Evolutionary conservation across 2,888 invertebrate species (phyloP).

Genomic region (Anaspis maculata): DNA sequence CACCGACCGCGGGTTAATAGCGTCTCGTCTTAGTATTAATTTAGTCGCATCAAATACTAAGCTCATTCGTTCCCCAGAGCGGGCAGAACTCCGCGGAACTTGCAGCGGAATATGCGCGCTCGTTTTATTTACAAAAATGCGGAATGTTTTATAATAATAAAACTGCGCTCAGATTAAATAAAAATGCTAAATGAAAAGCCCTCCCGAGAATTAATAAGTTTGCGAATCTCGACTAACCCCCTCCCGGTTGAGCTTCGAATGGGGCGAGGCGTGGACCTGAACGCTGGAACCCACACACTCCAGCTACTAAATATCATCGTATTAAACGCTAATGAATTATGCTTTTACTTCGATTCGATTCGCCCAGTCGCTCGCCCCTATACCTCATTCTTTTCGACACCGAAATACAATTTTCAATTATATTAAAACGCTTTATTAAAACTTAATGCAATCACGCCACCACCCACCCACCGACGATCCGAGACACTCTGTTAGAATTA

Average conservation of each 20-base stretch:
- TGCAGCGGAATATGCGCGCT: slow-evolving; percentile 33
- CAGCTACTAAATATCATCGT: slow-evolving; percentile 10
- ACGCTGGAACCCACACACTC: slow-evolving; percentile 10
- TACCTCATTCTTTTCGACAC: too few species aligned
- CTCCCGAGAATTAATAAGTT: slow-evolving; percentile 40
- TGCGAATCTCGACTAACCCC: slow-evolving; percentile 25
- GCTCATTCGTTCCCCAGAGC: slow-evolving; percentile 13
- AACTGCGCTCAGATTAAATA: slow-evolving; percentile 42
- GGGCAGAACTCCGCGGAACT: slow-evolving; percentile 13
- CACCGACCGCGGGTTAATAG: slow-evolving; percentile 34
- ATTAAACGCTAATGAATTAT: slow-evolving; percentile 14
- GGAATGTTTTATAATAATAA: slow-evolving; percentile 43
- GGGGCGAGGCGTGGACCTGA: slow-evolving; percentile 4
- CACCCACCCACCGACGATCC: too few species aligned
- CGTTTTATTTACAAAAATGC: slow-evolving; percentile 42
- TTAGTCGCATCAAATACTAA: slow-evolving; percentile 32
- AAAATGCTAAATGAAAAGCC: slow-evolving; percentile 42
- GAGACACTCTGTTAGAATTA: too few species aligned
- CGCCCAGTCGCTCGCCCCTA: too few species aligned
- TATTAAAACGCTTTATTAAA: too few species aligned
- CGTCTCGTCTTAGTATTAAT: slow-evolving; percentile 33
- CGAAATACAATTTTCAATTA: too few species aligned
- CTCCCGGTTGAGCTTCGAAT: slow-evolving; percentile 13
- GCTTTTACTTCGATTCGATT: slow-evolving; percentile 12
- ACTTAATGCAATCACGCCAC: too few species aligned